Evolutionary conservation across 2,797 vertebrate genomes (phyloP).

Genomic region (Knipowitschia caucasica): DNA sequence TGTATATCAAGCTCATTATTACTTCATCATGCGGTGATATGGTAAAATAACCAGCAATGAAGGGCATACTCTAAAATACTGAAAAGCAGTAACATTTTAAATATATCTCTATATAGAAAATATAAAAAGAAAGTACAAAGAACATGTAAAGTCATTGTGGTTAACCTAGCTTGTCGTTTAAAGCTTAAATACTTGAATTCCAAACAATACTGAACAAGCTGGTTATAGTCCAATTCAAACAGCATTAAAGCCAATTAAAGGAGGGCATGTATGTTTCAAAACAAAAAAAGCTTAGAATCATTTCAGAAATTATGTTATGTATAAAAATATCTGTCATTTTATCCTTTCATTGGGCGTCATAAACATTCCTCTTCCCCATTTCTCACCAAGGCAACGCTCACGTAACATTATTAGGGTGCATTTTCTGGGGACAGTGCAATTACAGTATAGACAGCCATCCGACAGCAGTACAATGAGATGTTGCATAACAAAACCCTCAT

Average conservation of each 20-base stretch:
- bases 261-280: conserved; percentile 10
- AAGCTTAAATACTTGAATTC: conserved; percentile 71
- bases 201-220: conserved; percentile 29
- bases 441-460: conserved; percentile 35
- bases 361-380: conserved; percentile 63
- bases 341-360: conserved; percentile 29
- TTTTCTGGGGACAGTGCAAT: conserved; percentile 63
- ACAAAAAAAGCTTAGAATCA: conserved; percentile 16
- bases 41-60: conserved; percentile 45
- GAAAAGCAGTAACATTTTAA: conserved; percentile 76
- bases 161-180: conserved; percentile 67
- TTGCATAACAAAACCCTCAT: conserved; percentile 23
- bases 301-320: conserved; percentile 32
- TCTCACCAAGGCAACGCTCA: conserved; percentile 73
- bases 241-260: conserved; percentile 24
- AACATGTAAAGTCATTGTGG: conserved; percentile 64
- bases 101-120: conserved; percentile 77
- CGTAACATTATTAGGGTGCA: conserved; percentile 51
- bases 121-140: conserved; percentile 76
- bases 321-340: conserved; percentile 21
- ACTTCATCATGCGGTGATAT: conserved; percentile 54
- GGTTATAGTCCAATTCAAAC: conserved; percentile 22
- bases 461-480: conserved; percentile 38
- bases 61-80: conserved; percentile 66
- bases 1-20: conserved; percentile 47